Evolutionary conservation across 1,140 invertebrate genomes (phyloP).

Genomic region (Drosophila saltans): DNA sequence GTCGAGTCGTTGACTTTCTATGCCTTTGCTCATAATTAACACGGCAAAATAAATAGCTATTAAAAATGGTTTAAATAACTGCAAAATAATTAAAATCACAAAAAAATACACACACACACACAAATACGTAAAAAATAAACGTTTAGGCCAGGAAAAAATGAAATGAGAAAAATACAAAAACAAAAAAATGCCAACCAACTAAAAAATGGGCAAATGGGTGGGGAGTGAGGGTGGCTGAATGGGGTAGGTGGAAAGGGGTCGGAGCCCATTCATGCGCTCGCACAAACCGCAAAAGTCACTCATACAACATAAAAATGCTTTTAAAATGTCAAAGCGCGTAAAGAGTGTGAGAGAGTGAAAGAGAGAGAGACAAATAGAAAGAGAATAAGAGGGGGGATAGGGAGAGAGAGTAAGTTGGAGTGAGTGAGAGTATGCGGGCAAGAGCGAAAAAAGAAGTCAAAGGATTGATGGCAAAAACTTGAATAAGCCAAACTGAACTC

Average conservation of each 20-base stretch:
- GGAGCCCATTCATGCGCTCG: slow-evolving; percentile 16
- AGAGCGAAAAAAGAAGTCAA: slow-evolving; percentile 39
- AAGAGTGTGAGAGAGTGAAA: slow-evolving; percentile 47
- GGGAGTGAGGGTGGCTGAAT: too few species aligned
- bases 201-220: not conserved
- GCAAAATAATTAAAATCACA: slow-evolving; percentile 43
- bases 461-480: slow-evolving; percentile 73
- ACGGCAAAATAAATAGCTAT: slow-evolving; percentile 61
- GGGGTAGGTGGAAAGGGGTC: not conserved
- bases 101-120: slow-evolving; percentile 41
- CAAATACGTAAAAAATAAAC: not conserved
- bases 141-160: slow-evolving; percentile 12
- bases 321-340: slow-evolving; percentile 80
- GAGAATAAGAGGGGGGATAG: not conserved
- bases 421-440: not conserved
- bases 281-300: slow-evolving; percentile 69
- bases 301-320: slow-evolving; percentile 76
- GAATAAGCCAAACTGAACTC: slow-evolving; percentile 45
- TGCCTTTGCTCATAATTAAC: slow-evolving; percentile 61
- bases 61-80: slow-evolving; percentile 76
- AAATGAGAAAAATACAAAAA: not conserved
- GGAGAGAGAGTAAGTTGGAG: not conserved
- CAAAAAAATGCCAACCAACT: slow-evolving; percentile 1
- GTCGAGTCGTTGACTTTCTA: slow-evolving; percentile 5
- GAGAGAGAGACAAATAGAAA: slow-evolving; percentile 9